Percentiles rank a stretch among this genome's conserved stretches.
phyloP scores from a whole-genome alignment of 2,888 invertebrate species.

The Drosophila histrio region DNA sequence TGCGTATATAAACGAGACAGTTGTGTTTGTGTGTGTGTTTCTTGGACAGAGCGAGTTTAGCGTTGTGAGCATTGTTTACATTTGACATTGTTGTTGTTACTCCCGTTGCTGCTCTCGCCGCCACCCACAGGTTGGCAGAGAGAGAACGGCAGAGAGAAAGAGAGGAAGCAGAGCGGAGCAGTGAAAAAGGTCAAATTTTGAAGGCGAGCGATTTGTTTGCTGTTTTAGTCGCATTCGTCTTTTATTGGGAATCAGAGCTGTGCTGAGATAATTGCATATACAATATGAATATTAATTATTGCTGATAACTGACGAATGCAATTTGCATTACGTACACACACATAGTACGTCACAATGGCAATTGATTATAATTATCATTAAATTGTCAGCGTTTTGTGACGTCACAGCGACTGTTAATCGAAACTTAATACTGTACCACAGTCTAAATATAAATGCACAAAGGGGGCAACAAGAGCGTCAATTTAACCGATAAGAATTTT shows the following conservation, averaged over 20 bases:
- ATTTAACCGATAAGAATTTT: conserved; percentile 50
- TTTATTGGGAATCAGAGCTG: conserved; percentile 70
- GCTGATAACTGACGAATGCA: conserved; percentile 17
- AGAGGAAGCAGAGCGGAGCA: conserved; percentile 20
- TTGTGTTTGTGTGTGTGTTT: conserved; percentile 4
- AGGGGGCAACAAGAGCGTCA: conserved; percentile 17
- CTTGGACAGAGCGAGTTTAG: conserved; percentile 33
- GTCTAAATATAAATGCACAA: conserved; percentile 13
- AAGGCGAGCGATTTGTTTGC: conserved; percentile 59
- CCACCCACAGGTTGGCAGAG: conserved; percentile 48
- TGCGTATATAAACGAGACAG: conserved; percentile 47
- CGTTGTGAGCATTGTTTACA: conserved; percentile 64
- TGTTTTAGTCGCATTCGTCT: conserved; percentile 40
- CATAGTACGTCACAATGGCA: conserved; percentile 1
- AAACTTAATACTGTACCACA: conserved; percentile 8
- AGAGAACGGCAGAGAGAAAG: conserved; percentile 1
- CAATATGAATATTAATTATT: background rate
- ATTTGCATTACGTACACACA: conserved; percentile 2
- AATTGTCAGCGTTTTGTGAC: conserved; percentile 16
- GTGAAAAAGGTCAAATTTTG: conserved; percentile 74
- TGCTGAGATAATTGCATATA: conserved; percentile 38
- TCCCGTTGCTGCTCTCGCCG: conserved; percentile 35
- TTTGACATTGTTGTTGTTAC: conserved; percentile 56
- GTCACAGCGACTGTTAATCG: conserved; percentile 28
- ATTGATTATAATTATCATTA: conserved; percentile 15